A percentile compares a stretch with the other conserved stretches of the same genome.
phyloP scores from a whole-genome alignment of 2,888 invertebrate species.

The Brenthis ino region DNA sequence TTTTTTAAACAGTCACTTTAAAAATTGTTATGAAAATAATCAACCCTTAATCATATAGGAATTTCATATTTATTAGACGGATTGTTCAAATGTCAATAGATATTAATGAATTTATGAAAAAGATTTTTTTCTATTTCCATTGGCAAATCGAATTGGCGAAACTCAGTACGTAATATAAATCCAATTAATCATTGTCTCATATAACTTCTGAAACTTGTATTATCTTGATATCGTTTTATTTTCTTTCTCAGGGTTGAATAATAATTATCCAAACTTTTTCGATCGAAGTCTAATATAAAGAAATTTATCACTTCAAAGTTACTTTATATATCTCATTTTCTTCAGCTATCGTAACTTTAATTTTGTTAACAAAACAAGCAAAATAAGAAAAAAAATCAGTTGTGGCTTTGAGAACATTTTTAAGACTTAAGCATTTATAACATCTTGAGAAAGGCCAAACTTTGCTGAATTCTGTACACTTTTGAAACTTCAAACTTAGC shows the following conservation, averaged over 20 bases:
- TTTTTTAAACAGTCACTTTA: no score
- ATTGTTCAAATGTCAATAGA: no score
- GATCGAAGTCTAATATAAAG: slow-evolving; percentile 35
- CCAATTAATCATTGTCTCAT: slow-evolving; percentile 19
- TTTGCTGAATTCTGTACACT: slow-evolving; percentile 62
- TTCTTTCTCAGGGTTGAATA: slow-evolving; percentile 17
- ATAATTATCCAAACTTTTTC: slow-evolving; percentile 30
- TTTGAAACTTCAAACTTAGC: slow-evolving; percentile 70
- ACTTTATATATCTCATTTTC: slow-evolving; percentile 40
- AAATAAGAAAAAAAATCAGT: slow-evolving; percentile 27
- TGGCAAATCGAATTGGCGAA: slow-evolving; percentile 50
- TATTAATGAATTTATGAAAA: no score
- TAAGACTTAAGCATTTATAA: slow-evolving; percentile 33
- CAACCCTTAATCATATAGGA: no score
- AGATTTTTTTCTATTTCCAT: no score
- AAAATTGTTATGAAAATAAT: no score
- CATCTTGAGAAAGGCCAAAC: slow-evolving; percentile 52
- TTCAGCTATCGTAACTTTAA: slow-evolving; percentile 38
- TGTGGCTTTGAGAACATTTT: slow-evolving; percentile 21
- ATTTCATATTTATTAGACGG: no score
- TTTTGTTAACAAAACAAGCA: slow-evolving; percentile 35
- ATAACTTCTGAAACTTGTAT: slow-evolving; percentile 12
- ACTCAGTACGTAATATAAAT: slow-evolving; percentile 34
- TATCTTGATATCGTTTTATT: slow-evolving; percentile 15
- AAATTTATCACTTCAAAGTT: slow-evolving; percentile 41